Conservation (phyloP, 2,113 vertebrate genomes). For the Cercocebus atys region DNA sequence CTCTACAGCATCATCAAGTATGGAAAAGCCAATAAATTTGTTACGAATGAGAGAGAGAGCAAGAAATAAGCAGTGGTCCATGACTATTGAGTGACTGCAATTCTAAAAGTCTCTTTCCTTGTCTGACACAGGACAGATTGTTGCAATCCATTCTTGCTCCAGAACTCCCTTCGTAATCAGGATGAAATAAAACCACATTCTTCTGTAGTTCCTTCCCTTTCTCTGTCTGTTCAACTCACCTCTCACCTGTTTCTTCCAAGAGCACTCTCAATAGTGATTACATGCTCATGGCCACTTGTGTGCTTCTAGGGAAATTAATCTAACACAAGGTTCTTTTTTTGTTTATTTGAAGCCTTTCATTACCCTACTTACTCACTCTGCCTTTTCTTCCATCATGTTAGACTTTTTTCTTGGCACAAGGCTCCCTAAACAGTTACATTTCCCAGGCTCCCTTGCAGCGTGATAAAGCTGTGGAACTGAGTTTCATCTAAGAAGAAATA, state of each 20-base stretch:
- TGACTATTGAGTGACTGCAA: not conserved
- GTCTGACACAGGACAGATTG: not conserved
- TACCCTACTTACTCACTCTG: not conserved
- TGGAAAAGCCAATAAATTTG: not conserved
- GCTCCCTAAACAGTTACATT: not conserved
- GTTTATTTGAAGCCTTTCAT: not conserved
- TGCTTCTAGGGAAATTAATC: not conserved
- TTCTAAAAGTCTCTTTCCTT: not conserved
- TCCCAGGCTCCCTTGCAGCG: not conserved
- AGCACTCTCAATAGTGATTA: not conserved
- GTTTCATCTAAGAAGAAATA: not conserved
- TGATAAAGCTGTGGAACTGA: not conserved
- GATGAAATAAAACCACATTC: not conserved
- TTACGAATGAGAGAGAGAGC: not conserved
- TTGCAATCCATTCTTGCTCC: not conserved
- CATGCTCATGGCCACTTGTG: accelerated
- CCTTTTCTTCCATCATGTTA: not conserved
- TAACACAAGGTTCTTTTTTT: not conserved
- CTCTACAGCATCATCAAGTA: not conserved
- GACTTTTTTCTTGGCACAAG: not conserved
- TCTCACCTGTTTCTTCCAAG: not conserved
- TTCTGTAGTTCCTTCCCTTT: not conserved
- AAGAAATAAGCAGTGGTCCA: not conserved
- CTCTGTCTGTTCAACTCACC: not conserved
- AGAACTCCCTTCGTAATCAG: not conserved